Evolutionary conservation across 2,113 vertebrate genomes (phyloP), one percentile per base, ranked within the genome.

Genomic region (Sinosuthora webbiana): DNA sequence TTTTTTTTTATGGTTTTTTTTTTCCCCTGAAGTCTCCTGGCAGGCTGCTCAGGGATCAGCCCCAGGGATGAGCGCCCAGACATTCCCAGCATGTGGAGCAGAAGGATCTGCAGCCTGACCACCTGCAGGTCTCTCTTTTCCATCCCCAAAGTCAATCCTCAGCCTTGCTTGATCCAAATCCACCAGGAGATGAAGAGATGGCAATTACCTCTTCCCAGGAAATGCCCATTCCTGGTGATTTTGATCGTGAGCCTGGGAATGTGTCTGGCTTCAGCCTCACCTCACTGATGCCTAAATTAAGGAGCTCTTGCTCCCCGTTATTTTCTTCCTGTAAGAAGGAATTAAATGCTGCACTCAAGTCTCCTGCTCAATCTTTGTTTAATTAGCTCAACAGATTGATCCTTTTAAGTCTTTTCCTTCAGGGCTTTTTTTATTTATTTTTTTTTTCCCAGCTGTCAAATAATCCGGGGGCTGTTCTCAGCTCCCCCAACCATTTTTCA

Each of bases 361-460:
- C 63, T 69, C 42, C 83, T 89, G n/a, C 70, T 87, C 62, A 83
- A 5, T 94, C 74, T 85, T 85, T 65, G 56, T 88, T 90, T 95
- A 89, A 95, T 78, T 90, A 94, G 87, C 74, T 93, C 9, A 91
- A 47, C 84, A 85, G 87, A 73, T 89, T 80, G 59, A 74, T 87
- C 62, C 83, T 71, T 82, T 67, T 30, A 94, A 95, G 42, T 73
- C 74, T 87, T 68, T 84, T 87, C 42, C 56, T 91, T 59, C 47
- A 35, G 67, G 75, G 62, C 24, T 24, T 68, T 83, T 77, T 77
- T 63, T 70, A 93, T 27, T 68, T n/a, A n/a, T 86, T 62, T 76
- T 63, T 62, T 94, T 88, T 19, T 94, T 86, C 13, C 89, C 89
- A 96, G 89, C 89, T 95, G 91, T 89, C 81, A 73, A 3, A 77